These are phyloP conservation scores for Machimus rusticus DNA, from an alignment of 2,888 invertebrate genomes.

Conservation along the genomic window DNA sequence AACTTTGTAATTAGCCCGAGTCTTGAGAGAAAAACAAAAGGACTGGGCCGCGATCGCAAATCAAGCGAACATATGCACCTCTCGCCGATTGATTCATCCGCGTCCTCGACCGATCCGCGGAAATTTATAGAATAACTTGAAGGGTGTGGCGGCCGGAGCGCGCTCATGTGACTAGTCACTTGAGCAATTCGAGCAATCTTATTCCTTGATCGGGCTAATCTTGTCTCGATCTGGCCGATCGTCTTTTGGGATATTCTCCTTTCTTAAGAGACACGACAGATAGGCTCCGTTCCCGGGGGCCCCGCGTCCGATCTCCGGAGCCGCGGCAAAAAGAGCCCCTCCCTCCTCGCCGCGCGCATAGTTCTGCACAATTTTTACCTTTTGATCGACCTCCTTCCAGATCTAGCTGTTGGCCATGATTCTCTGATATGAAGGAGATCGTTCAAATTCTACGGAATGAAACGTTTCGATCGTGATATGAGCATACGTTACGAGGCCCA, in stretches of 20 bases:
- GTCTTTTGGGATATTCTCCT: conserved; percentile 28
- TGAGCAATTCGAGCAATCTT: conserved; percentile 11
- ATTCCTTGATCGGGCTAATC: conserved; percentile 22
- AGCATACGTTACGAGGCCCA: conserved; percentile 23
- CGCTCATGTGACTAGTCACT: conserved; percentile 21
- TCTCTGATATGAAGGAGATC: conserved; percentile 11
- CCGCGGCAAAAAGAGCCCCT: background rate
- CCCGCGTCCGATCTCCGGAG: background rate
- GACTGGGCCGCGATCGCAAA: background rate
- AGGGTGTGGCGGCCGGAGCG: background rate
- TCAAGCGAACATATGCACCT: background rate
- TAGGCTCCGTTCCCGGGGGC: background rate
- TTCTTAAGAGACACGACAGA: conserved; percentile 10
- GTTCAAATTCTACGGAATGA: conserved; percentile 28
- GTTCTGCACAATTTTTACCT: conserved; percentile 32
- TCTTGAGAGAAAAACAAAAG: conserved; percentile 11
- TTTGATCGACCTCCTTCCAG: conserved; percentile 18
- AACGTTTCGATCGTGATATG: conserved; percentile 27
- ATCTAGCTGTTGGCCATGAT: conserved; percentile 33
- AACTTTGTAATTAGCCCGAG: conserved; percentile 20
- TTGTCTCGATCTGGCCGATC: conserved; percentile 18
- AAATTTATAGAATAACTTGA: conserved; percentile 22
- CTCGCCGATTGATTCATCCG: conserved; percentile 18
- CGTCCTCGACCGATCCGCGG: background rate
- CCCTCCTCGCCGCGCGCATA: background rate